Evolutionary conservation across 2,113 vertebrate species (phyloP).

Genomic region (Butorides virescens): DNA sequence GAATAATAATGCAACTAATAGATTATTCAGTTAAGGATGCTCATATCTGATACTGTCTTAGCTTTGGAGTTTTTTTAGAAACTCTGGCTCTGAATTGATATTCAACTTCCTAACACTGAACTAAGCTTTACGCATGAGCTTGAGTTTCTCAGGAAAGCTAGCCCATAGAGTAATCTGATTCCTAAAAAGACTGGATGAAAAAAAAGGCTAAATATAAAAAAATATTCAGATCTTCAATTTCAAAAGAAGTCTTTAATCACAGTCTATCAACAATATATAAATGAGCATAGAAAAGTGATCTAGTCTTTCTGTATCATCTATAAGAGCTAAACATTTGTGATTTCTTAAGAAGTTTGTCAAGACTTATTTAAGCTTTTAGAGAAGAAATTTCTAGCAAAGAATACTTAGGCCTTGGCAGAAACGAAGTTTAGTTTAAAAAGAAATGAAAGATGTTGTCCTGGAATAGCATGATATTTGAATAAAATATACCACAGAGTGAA

Average conservation of each 20-base stretch:
- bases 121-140: neutral
- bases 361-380: neutral
- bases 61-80: neutral
- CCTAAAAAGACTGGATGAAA: neutral
- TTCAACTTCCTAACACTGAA: neutral
- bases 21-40: neutral
- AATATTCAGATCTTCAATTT: conserved; percentile 19
- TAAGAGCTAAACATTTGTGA: neutral
- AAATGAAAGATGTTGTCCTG: neutral
- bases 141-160: neutral
- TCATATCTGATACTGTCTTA: neutral
- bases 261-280: neutral
- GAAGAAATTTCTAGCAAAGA: neutral
- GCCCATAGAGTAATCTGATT: neutral
- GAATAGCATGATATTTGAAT: neutral
- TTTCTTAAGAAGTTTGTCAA: neutral
- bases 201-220: conserved; percentile 1
- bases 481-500: neutral
- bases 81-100: neutral
- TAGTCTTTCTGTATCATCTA: neutral
- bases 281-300: neutral
- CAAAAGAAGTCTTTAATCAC: conserved; percentile 22
- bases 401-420: neutral
- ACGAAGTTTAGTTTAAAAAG: neutral
- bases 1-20: neutral